Base-by-base conservation (phyloP, 1,140 invertebrate genomes). In the Lutraria rhynchaena region DNA sequence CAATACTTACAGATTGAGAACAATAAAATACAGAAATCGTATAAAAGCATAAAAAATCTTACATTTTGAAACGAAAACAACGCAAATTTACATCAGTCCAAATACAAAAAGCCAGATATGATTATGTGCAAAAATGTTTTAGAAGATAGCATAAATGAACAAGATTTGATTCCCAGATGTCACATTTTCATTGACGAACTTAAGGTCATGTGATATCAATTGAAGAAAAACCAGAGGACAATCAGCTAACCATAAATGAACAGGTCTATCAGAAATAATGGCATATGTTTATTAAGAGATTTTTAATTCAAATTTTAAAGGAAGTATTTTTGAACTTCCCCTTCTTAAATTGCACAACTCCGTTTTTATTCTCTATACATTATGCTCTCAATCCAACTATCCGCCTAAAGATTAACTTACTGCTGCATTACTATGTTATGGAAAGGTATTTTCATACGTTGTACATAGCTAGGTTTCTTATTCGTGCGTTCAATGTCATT, bases 121-220 rank as follows among this genome's bases (percentile, higher is more conserved):
- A 71, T 57, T 71, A 71, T 71, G 46, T n/a, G 69, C 4, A 33
- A 55, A 53, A n/a, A 71, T 17, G 37, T 67, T 1, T 71, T 71
- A 55, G 33, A 31, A 22, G 69, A 71, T 33, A 41, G 24, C 11
- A 55, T 71, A 1, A 22, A 19, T 22, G 24, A 35, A n/a, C 19
- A 71, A n/a, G 33, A 71, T 27, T 71, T 71, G 31, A 19, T 31
- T 31, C 1, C 11, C 3, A 17, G 27, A 55, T 71, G 51, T 29
- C 19, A 71, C 1, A 22, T 1, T 4, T 71, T 22, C 1, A 53
- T 4, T 7, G 19, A 71, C 5, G 46, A 49, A 24, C 3, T 71
- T 2, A 53, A 31, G 31, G 2, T 1, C 2, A 71, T 17, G 27
- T 3, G 19, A n/a, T 31, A 31, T 15, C 9, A 33, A 35, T 71